A percentile compares a stretch with the other conserved stretches of the same genome.
Conservation (phyloP, 2,113 vertebrate genomes). For the Hiodon tergisus region DNA sequence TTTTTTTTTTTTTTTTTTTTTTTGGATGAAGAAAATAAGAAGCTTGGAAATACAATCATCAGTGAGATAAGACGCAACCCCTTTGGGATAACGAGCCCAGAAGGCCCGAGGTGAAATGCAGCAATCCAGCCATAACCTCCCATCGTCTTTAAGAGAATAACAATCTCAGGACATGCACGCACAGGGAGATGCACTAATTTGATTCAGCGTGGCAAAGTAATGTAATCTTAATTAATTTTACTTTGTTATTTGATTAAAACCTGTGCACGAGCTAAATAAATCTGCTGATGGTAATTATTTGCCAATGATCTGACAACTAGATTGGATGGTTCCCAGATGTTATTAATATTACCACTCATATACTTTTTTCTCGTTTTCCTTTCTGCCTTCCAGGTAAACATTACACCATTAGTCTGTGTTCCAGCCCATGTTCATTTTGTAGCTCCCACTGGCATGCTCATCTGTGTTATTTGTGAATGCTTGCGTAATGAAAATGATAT, state of each 20-base stretch:
- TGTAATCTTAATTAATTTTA: conserved; percentile 59
- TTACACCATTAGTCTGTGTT: not conserved
- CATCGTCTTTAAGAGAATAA: conserved; percentile 33
- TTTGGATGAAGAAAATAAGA: conserved; percentile 31
- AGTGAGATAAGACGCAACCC: conserved; percentile 25
- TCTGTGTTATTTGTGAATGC: not conserved
- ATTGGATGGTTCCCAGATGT: conserved; percentile 35
- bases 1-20: not conserved
- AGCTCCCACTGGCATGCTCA: not conserved
- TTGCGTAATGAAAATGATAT: no score
- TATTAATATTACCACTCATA: conserved; percentile 28
- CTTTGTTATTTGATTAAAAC: conserved; percentile 63
- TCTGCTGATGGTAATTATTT: conserved; percentile 51
- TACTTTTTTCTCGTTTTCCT: conserved; percentile 16
- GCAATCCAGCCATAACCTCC: conserved; percentile 34
- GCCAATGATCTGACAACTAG: conserved; percentile 43
- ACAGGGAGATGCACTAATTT: conserved; percentile 49
- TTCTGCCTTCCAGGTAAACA: conserved; percentile 22
- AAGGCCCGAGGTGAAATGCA: conserved; percentile 30
- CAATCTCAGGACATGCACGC: conserved; percentile 43
- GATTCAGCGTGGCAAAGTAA: conserved; percentile 47
- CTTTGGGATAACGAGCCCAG: conserved; percentile 30
- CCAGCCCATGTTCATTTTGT: not conserved
- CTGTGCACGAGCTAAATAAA: conserved; percentile 49
- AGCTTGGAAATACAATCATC: conserved; percentile 25